phyloP scores from a whole-genome alignment of 2,888 invertebrate species.

The Meiosimyza decipiens region DNA sequence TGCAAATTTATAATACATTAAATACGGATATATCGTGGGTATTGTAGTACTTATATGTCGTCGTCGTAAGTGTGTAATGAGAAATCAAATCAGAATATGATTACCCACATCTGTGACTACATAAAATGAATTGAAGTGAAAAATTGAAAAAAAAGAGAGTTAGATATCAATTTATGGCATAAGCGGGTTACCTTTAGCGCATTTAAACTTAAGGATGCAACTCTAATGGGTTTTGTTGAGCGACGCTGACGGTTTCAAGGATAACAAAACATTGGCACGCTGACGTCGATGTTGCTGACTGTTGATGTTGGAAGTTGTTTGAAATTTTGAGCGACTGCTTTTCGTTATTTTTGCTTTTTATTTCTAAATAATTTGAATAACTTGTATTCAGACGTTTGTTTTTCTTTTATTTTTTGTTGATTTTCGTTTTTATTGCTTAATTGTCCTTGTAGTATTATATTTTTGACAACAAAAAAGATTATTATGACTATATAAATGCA shows the following conservation, averaged over 20 bases:
- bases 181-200: conserved; percentile 10
- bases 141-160: too few species aligned
- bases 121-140: too few species aligned
- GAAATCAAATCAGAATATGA: too few species aligned
- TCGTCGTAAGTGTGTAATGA: too few species aligned
- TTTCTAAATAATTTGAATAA: too few species aligned
- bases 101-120: too few species aligned
- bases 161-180: neutral
- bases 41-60: too few species aligned
- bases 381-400: neutral
- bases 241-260: neutral
- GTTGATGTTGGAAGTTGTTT: neutral
- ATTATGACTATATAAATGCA: neutral
- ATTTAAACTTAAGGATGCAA: neutral
- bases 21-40: too few species aligned
- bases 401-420: conserved; percentile 11
- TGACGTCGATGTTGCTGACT: neutral
- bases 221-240: neutral
- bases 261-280: neutral
- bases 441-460: neutral
- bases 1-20: neutral
- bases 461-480: conserved; percentile 17
- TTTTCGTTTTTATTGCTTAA: conserved; percentile 3
- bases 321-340: conserved; percentile 3
- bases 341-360: neutral